phyloP scores from a whole-genome alignment of 2,797 vertebrate genomes.

The Carapus acus region DNA sequence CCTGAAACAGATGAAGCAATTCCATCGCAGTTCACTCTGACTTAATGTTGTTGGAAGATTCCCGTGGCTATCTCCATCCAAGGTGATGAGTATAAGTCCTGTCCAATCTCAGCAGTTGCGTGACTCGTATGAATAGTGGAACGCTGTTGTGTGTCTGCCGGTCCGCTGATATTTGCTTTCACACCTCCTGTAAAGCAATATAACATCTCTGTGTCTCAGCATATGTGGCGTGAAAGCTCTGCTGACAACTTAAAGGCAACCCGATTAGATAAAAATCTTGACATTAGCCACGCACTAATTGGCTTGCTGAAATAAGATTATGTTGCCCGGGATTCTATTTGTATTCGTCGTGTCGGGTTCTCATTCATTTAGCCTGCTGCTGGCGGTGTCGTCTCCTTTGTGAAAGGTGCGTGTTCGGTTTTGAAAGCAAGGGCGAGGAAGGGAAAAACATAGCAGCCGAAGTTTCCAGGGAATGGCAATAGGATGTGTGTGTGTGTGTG shows the following conservation, averaged over 20 bases:
- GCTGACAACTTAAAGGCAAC: constrained; percentile 25
- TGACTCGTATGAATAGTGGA: too few species aligned
- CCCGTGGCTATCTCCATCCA: too few species aligned
- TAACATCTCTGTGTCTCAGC: too few species aligned
- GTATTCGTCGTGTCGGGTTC: constrained; percentile 20
- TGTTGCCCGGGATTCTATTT: constrained; percentile 22
- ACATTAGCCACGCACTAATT: constrained; percentile 42
- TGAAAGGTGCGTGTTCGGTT: constrained; percentile 42
- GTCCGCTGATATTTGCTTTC: too few species aligned
- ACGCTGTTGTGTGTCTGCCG: too few species aligned
- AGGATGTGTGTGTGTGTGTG: constrained; percentile 23
- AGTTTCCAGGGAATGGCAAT: constrained; percentile 17
- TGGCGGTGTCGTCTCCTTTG: constrained; percentile 33
- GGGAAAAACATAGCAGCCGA: constrained; percentile 30
- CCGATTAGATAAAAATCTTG: constrained; percentile 38
- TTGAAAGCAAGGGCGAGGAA: constrained; percentile 38
- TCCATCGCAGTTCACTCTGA: too few species aligned
- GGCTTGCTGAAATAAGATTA: constrained; percentile 32
- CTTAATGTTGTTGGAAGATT: too few species aligned
- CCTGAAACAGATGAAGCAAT: too few species aligned
- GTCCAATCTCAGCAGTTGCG: too few species aligned
- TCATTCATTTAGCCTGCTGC: constrained; percentile 33
- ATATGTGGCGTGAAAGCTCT: constrained; percentile 14
- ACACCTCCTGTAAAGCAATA: too few species aligned
- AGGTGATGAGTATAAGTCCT: too few species aligned